These are phyloP conservation scores for Solenodon paradoxus DNA, from an alignment of 2,113 vertebrate species.

Conservation along the genomic window DNA sequence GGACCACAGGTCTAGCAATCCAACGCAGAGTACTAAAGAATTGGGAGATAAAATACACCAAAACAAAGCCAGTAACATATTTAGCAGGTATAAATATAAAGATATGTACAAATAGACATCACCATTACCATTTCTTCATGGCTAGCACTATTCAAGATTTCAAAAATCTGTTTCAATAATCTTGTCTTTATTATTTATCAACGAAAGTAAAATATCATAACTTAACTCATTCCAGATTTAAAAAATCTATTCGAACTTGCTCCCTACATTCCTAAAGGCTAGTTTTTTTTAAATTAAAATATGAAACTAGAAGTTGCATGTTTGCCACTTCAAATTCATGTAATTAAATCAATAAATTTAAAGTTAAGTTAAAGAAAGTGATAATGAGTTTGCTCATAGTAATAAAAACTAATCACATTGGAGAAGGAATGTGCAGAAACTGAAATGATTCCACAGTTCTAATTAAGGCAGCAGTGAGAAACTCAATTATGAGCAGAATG, in stretches of 20 bases:
- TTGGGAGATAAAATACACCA: too few relatives aligned
- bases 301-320: slow-evolving; percentile 37
- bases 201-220: background rate
- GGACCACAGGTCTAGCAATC: too few relatives aligned
- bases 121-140: background rate
- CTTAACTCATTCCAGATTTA: background rate
- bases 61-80: too few relatives aligned
- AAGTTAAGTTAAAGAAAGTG: slow-evolving; percentile 46
- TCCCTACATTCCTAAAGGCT: background rate
- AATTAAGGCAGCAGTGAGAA: slow-evolving; percentile 68
- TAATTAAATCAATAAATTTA: slow-evolving; percentile 76
- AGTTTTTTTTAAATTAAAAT: slow-evolving; percentile 34
- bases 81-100: background rate
- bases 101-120: background rate
- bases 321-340: slow-evolving; percentile 38
- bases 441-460: slow-evolving; percentile 51
- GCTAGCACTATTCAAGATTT: slow-evolving; percentile 15
- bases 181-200: slow-evolving; percentile 8
- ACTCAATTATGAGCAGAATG: slow-evolving; percentile 55
- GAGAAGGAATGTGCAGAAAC: slow-evolving; percentile 53
- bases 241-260: background rate
- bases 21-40: too few relatives aligned
- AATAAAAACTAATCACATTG: slow-evolving; percentile 52
- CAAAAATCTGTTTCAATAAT: background rate
- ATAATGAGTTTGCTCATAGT: slow-evolving; percentile 62